These are phyloP conservation scores for Leucoma salicis DNA, from an alignment of 2,888 invertebrate genomes.

Conservation along the genomic window DNA sequence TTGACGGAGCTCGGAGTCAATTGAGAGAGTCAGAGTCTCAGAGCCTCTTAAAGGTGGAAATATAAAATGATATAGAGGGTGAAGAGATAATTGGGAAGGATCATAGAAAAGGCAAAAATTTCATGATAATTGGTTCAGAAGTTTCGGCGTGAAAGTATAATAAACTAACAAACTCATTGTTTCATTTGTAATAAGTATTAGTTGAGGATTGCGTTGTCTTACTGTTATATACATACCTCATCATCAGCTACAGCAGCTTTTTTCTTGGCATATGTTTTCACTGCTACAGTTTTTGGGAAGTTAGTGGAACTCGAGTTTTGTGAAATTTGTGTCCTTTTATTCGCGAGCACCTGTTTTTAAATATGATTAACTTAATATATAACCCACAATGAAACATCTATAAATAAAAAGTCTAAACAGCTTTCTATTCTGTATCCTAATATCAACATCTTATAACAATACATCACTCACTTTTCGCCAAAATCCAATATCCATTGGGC, in stretches of 20 bases:
- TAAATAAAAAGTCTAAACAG: not conserved
- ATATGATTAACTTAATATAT: not conserved
- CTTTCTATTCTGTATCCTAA: too few relatives aligned
- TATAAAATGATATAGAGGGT: too few relatives aligned
- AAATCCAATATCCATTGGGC: not conserved
- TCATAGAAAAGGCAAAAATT: too few relatives aligned
- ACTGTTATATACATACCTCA: not conserved
- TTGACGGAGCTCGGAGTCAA: too few relatives aligned
- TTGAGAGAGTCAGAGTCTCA: too few relatives aligned
- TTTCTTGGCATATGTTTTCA: not conserved
- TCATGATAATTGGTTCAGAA: too few relatives aligned
- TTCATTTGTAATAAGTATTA: too few relatives aligned
- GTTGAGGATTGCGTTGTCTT: too few relatives aligned
- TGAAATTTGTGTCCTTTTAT: not conserved
- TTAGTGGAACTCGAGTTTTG: not conserved
- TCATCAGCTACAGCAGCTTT: not conserved
- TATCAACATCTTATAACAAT: not conserved
- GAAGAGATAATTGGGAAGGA: too few relatives aligned
- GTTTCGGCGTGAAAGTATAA: too few relatives aligned
- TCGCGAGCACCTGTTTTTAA: not conserved
- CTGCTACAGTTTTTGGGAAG: not conserved
- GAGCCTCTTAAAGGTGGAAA: too few relatives aligned
- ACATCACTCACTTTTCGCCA: slow-evolving; percentile 3
- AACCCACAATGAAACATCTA: not conserved
- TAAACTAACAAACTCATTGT: too few relatives aligned